Percentiles rank a stretch among this genome's conserved stretches.
Evolutionary conservation across 2,797 vertebrate genomes (phyloP).

Genomic region (Leptodactylus fallax): DNA sequence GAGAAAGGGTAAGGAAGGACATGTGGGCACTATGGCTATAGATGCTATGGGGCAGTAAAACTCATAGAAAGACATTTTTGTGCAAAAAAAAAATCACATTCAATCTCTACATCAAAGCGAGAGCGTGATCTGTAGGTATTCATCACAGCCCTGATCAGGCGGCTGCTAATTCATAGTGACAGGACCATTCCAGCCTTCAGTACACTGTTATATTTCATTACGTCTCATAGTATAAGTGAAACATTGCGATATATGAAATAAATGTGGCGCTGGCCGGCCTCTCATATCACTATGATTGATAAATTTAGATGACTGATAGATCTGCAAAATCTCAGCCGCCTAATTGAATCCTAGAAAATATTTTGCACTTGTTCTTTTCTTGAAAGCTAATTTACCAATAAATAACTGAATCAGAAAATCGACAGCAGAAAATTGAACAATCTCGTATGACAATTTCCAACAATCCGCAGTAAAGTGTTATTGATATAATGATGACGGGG

Average conservation of each 20-base stretch:
- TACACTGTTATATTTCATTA: slow-evolving; percentile 7
- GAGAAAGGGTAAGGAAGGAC: too few relatives aligned
- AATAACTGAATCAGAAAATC: slow-evolving; percentile 51
- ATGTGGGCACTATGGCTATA: background rate
- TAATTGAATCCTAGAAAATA: slow-evolving; percentile 32
- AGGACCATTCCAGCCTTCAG: background rate
- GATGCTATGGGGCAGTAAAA: background rate
- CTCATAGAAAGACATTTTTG: background rate
- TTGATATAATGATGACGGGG: slow-evolving; percentile 42
- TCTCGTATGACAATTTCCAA: slow-evolving; percentile 38
- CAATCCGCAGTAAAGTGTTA: slow-evolving; percentile 4
- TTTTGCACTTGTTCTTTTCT: slow-evolving; percentile 12
- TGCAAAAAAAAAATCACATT: background rate
- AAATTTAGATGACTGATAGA: slow-evolving; percentile 26
- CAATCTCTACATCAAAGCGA: background rate
- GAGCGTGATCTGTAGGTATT: background rate
- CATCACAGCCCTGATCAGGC: slow-evolving; percentile 1
- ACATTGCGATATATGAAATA: background rate
- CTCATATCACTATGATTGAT: slow-evolving; percentile 36
- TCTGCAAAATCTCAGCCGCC: slow-evolving; percentile 19
- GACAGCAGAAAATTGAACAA: slow-evolving; percentile 51
- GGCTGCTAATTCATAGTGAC: slow-evolving; percentile 15
- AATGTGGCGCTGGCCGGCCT: background rate
- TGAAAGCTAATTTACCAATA: slow-evolving; percentile 51
- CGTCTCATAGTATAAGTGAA: background rate